A percentile compares a stretch with the other conserved stretches of the same genome.
These are phyloP conservation scores for Drosophila sordidula DNA, from an alignment of 2,888 invertebrate genomes.

Conservation along the genomic window DNA sequence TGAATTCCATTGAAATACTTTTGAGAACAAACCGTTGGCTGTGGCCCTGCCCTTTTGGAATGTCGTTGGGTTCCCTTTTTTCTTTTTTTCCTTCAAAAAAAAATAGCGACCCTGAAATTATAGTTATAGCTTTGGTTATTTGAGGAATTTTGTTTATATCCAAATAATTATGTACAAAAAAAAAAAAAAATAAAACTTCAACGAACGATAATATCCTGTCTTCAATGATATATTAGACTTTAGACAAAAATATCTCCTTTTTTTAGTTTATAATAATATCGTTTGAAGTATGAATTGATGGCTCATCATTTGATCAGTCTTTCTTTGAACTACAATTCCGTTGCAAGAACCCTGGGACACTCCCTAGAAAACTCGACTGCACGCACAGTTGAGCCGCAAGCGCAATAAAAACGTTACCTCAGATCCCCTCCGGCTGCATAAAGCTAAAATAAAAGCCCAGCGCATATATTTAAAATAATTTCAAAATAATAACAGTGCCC, in stretches of 20 bases:
- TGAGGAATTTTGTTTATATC: constrained; percentile 48
- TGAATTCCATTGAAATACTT: constrained; percentile 70
- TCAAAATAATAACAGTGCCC: constrained; percentile 66
- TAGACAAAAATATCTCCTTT: background rate
- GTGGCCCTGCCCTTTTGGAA: constrained; percentile 43
- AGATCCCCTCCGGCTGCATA: constrained; percentile 14
- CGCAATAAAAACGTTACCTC: background rate
- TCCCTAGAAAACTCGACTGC: constrained; percentile 12
- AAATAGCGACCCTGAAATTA: constrained; percentile 57
- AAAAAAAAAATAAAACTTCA: background rate
- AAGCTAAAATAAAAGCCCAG: constrained; percentile 20
- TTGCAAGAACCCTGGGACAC: background rate
- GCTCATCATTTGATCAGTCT: constrained; percentile 5
- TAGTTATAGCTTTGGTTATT: constrained; percentile 59
- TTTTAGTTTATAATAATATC: constrained; percentile 3
- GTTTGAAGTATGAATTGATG: constrained; percentile 1
- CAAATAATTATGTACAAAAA: constrained; percentile 30
- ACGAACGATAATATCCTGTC: constrained; percentile 13
- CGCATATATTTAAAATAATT: constrained; percentile 66
- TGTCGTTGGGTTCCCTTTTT: constrained; percentile 42
- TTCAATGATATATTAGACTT: constrained; percentile 17
- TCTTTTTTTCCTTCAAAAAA: constrained; percentile 9
- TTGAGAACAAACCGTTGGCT: constrained; percentile 56
- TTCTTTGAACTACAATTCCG: constrained; percentile 5
- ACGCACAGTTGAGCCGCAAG: constrained; percentile 6